Base-by-base conservation (phyloP, 2,113 vertebrate genomes). In the Hippocampus zosterae region DNA sequence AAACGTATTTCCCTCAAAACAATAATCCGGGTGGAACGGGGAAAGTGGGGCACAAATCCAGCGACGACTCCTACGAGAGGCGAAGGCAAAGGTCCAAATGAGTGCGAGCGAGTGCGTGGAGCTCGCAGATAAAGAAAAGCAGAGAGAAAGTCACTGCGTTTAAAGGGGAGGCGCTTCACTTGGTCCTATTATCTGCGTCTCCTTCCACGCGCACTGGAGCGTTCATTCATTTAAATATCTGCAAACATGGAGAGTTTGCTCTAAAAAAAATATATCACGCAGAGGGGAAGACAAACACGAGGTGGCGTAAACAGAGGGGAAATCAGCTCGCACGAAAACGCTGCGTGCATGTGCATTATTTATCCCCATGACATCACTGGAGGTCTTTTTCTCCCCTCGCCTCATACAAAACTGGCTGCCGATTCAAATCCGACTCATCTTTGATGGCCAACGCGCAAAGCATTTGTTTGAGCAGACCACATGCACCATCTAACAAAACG, bases 101-200 rank as follows among this genome's bases (percentile, higher is more conserved):
- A 68, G 67, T 41, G 19, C 13, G 50, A 64, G 46, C 41, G 87
- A 79, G 76, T 65, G 78, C 77, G 76, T 41, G 44, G 71, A 78
- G 85, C 81, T 72, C 65, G 23, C n/a, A 27, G 41, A 27, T 60
- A 60, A 60, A 60, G 57, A 33, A 13, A 64, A 44, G 2, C 18
- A 37, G 78, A 66, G 79, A 86, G 63, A 78, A 84, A 84, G 77
- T 83, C 84, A 78, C 37, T 77, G 82, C 85, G 81, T 73, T 89
- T 90, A 88, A 90, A 91, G 91, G 90, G 90, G 90, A 90, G 90
- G 89, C 8, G 79, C 84, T 86, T 76, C 57, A 1, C 33, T 85
- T 85, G 85, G 78, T 44, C 75, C 78, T 73, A 60, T 50, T 79
- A 76, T 71, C 48, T 72, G 75, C 55, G 64, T 68, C 77, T 72